Evolutionary conservation across 2,888 invertebrate species (phyloP), one percentile per base, ranked within the genome.

Genomic region (Luperina nickerlii): DNA sequence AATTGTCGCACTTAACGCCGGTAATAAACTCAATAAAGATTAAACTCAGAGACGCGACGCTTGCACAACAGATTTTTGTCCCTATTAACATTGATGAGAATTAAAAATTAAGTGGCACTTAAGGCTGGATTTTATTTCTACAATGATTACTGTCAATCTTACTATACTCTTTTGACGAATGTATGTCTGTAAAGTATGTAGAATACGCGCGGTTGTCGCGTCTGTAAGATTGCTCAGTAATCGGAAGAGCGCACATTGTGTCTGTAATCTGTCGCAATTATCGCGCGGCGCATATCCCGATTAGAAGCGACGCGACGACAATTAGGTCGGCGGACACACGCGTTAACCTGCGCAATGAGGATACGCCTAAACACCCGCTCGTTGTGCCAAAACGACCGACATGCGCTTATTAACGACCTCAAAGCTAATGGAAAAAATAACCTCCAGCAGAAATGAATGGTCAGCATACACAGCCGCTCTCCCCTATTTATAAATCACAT

Each of bases 251-350:
- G 85, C 80, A 66, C 86, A 84, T 81, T 89, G 86, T 84, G 84
- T 90, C 91, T 92, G 94, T 93, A 94, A 94, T 96, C 95, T 95
- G 95, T 92, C 95, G 95, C 96, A 97, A 97, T 97, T 97, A 97
- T 96, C 94, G 93, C 96, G 92, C 95, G 95, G 94, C 96, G 95
- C 96, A 96, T 96, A 96, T 97, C 96, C 96, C 95, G 96, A 96
- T 97, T 97, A 96, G 95, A 92, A 81, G 91, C 95, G 96, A 85
- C 96, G 96, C 94, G 96, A 93, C 95, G 94, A 90, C 96, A 96
- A 97, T 97, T 97, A 97, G 96, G 96, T 94, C 96, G 95, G 94
- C 96, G 96, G 96, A 97, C 96, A 96, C 92, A 92, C 96, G 95
- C 95, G 94, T 96, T 96, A 96, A 95, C 95, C 95, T 95, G 95